Base-by-base conservation (phyloP, 2,797 vertebrate genomes). In the Florisuga fusca region DNA sequence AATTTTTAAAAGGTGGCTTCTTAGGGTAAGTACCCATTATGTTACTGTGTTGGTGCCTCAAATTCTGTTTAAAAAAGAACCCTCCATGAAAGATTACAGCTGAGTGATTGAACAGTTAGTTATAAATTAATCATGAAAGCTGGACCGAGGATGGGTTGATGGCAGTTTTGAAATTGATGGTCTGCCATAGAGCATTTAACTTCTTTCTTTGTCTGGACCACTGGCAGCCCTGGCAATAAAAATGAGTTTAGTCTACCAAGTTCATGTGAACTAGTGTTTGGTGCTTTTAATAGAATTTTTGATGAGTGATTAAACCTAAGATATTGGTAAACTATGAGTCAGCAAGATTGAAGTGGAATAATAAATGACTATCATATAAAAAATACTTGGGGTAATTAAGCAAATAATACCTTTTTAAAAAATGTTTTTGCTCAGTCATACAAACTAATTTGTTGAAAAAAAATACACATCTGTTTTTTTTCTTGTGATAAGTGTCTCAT, bases 1-100 rank as follows among this genome's bases (percentile, higher is more conserved):
- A 80, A 84, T 67, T 74, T 93, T 87, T 36, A 78, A 75, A 89
- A 94, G 82, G 89, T 91, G 89, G 66, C 64, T 93, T 84, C 81
- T 41, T 43, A 41, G 20, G 13, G 90, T 76, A 91, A 86, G 83
- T 84, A 86, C 69, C 66, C 31, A 3, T 50, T 57, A 67, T 4
- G 3, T 34, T 84, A 86, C 75, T 87, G 26, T 85, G 55, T 73
- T 66, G 57, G 11, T 89, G 57, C 15, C 26, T 81, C 1, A 0
- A 87, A 11, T 53, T 83, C 57, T 74, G 46, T 77, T 93, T 61
- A 38, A 59, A 57, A 85, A 85, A 7, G 51, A 87, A 10, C 18
- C 26, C 34, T 66, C 11, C 4, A 1, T 77, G 62, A 25, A 83
- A 75, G 48, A 63, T 59, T 75, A 50, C 31, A 86, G 45, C 79